A percentile compares a stretch with the other conserved stretches of the same genome.
Evolutionary conservation across 30 jellyfish, hydroid and myxozoan species (phyloP).

Genomic region (Calvadosia cruxmelitensis): DNA sequence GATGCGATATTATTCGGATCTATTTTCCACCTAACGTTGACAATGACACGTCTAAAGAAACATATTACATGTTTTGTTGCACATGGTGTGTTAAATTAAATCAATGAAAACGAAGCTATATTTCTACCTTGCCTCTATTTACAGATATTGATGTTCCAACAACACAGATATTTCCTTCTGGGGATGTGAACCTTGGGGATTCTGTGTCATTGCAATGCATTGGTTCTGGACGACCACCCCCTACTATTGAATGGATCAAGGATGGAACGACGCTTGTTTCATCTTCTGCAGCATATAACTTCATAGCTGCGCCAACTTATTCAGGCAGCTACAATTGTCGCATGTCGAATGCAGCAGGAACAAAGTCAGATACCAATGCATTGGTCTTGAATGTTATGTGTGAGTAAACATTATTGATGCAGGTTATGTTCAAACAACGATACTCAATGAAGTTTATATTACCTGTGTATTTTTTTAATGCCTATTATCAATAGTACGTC

Average conservation of each 20-base stretch:
- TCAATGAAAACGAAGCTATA: neutral
- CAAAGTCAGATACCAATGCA: neutral
- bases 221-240: constrained; percentile 1
- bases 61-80: neutral
- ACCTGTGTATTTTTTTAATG: too few relatives aligned
- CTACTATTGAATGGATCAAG: neutral
- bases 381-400: constrained; percentile 27
- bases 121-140: neutral
- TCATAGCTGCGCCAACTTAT: constrained; percentile 2
- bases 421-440: too few relatives aligned
- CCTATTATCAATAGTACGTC: too few relatives aligned
- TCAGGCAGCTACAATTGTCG: constrained; percentile 17
- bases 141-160: constrained; percentile 16
- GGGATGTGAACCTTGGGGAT: neutral
- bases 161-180: neutral
- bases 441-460: too few relatives aligned
- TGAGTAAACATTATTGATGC: too few relatives aligned
- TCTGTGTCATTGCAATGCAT: constrained; percentile 2
- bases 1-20: too few relatives aligned
- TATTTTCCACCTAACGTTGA: too few relatives aligned
- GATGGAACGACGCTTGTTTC: neutral
- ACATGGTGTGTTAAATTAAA: neutral
- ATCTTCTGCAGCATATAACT: neutral
- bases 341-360: constrained; percentile 16
- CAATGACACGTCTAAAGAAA: too few relatives aligned